A percentile compares a stretch with the other conserved stretches of the same genome.
phyloP scores from a whole-genome alignment of 2,888 invertebrate genomes.

The Serripes groenlandicus region DNA sequence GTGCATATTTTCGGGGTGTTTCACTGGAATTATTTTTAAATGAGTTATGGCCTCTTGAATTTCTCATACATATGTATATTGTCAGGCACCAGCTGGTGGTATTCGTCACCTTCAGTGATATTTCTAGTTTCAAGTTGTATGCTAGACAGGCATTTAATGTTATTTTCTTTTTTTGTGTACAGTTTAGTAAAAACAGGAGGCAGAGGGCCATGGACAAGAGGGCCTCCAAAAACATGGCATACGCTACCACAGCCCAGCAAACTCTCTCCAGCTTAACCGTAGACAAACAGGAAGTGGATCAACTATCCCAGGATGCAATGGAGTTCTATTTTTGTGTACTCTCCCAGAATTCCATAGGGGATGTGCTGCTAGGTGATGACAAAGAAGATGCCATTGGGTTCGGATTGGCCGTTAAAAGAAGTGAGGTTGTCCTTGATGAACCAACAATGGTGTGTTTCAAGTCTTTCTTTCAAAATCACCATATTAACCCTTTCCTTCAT shows the following conservation, averaged over 20 bases:
- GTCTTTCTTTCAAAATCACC: too few species aligned
- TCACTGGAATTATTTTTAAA: too few species aligned
- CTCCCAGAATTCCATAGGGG: slow-evolving; percentile 70
- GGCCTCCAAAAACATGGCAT: slow-evolving; percentile 69
- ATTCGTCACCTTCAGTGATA: too few species aligned
- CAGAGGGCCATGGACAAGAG: slow-evolving; percentile 75
- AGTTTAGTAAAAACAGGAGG: slow-evolving; percentile 74
- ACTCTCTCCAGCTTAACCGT: slow-evolving; percentile 51
- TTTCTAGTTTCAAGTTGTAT: background rate
- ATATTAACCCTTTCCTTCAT: too few species aligned
- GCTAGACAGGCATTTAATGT: background rate
- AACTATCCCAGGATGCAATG: slow-evolving; percentile 64
- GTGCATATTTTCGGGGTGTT: too few species aligned
- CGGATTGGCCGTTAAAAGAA: slow-evolving; percentile 74
- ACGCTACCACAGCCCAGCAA: slow-evolving; percentile 63
- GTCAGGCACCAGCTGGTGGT: too few species aligned
- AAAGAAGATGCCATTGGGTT: slow-evolving; percentile 74
- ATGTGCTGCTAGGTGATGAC: slow-evolving; percentile 71
- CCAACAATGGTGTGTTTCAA: slow-evolving; percentile 69
- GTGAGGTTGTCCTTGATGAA: slow-evolving; percentile 74
- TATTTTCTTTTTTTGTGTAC: too few species aligned
- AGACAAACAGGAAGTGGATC: slow-evolving; percentile 57
- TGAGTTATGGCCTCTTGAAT: too few species aligned
- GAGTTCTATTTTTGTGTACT: slow-evolving; percentile 74
- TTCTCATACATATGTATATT: too few species aligned